A percentile compares a stretch with the other conserved stretches of the same genome.
Conservation (phyloP, 2,797 vertebrate species). For the Myripristis jacobus region DNA sequence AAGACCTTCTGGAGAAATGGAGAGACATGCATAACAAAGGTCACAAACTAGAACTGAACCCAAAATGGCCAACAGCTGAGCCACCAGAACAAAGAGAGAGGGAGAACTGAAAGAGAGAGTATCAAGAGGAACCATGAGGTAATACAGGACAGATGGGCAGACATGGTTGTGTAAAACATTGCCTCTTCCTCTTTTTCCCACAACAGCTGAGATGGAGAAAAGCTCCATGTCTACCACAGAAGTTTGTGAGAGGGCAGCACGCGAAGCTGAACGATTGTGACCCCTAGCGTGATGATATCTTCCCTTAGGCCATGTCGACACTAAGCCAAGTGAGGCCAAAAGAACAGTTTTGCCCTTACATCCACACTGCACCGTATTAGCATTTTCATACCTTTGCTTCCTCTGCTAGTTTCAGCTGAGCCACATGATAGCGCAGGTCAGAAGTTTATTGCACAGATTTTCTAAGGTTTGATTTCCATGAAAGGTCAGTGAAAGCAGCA, state of each 20-base stretch:
- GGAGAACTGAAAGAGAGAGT: conserved; percentile 51
- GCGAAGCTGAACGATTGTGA: conserved; percentile 49
- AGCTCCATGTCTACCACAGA: neutral
- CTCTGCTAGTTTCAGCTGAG: no score
- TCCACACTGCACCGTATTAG: no score
- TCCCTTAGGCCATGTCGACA: no score
- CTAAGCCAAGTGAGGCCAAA: no score
- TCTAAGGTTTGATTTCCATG: no score
- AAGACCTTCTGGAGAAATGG: neutral
- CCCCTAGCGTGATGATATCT: conserved; percentile 24
- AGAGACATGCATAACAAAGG: neutral
- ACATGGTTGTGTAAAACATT: conserved; percentile 14
- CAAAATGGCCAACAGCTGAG: neutral
- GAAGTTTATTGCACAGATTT: no score
- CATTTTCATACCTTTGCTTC: no score
- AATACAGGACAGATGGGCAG: conserved; percentile 43
- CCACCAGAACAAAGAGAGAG: conserved; percentile 9
- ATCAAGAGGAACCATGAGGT: conserved; percentile 49
- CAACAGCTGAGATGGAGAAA: neutral
- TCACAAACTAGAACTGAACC: neutral
- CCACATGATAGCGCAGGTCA: no score
- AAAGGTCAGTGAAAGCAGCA: no score
- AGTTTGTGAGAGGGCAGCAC: conserved; percentile 18
- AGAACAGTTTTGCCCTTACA: no score
- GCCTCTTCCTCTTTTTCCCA: conserved; percentile 47